Conservation (phyloP, 2,113 vertebrate species). For the Clarias magur region DNA sequence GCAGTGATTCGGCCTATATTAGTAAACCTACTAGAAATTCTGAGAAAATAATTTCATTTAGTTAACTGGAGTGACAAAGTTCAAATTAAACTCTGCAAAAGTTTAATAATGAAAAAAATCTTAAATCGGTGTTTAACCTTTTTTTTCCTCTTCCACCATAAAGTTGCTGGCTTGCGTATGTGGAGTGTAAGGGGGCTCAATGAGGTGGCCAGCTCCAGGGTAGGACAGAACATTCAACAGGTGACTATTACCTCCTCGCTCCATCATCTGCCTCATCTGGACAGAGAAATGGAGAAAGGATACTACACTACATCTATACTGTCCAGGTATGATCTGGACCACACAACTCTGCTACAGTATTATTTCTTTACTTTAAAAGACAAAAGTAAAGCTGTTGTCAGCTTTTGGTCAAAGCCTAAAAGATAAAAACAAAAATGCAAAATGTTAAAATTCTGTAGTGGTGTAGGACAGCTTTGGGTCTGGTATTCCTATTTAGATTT, state of each 20-base stretch:
- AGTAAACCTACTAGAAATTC: background rate
- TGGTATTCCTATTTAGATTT: background rate
- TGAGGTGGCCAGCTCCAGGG: constrained; percentile 68
- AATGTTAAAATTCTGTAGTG: background rate
- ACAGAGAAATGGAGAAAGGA: background rate
- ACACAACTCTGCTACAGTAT: background rate
- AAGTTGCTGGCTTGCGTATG: constrained; percentile 56
- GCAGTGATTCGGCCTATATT: background rate
- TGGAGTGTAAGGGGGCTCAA: constrained; percentile 70
- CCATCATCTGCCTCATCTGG: constrained; percentile 73
- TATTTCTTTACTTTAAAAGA: background rate
- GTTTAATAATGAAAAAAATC: too few relatives aligned
- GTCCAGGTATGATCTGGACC: background rate
- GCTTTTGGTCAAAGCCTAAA: background rate
- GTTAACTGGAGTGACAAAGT: background rate
- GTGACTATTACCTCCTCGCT: constrained; percentile 66
- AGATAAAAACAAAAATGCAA: background rate
- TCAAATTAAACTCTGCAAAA: background rate
- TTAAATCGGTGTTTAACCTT: constrained; percentile 38
- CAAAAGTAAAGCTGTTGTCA: background rate
- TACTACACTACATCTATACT: background rate
- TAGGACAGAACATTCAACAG: constrained; percentile 70
- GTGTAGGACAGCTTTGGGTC: background rate
- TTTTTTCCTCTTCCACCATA: background rate
- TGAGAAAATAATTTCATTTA: background rate